Conservation (phyloP, 2,888 invertebrate species). For the Aporophyla nigra region DNA sequence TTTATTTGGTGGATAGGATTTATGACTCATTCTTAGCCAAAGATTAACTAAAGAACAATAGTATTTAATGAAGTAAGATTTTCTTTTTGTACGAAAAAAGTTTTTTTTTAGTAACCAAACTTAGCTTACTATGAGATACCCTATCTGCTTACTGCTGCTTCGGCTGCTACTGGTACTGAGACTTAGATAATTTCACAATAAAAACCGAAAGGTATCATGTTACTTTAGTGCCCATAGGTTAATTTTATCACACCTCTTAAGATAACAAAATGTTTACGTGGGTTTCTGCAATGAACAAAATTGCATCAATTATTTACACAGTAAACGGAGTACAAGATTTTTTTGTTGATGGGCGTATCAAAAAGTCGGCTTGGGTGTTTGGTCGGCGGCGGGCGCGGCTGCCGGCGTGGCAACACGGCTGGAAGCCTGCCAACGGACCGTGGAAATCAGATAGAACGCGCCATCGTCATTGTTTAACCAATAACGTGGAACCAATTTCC, state of each 20-base stretch:
- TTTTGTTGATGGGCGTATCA: constrained; percentile 63
- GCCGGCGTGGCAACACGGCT: constrained; percentile 80
- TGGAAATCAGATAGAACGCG: constrained; percentile 74
- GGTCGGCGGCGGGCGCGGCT: constrained; percentile 50
- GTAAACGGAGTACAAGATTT: constrained; percentile 51
- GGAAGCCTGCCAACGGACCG: constrained; percentile 83
- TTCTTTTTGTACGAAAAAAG: not conserved
- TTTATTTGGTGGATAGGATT: constrained; percentile 34
- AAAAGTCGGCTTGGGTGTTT: constrained; percentile 62
- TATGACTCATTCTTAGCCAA: constrained; percentile 15
- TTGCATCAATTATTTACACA: constrained; percentile 44
- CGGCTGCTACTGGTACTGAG: not conserved
- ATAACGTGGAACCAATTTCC: constrained; percentile 71
- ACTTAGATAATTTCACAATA: not conserved
- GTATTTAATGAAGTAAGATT: not conserved
- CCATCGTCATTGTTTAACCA: constrained; percentile 80
- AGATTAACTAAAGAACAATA: not conserved
- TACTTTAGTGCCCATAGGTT: constrained; percentile 6
- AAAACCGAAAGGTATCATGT: constrained; percentile 21
- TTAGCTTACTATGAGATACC: not conserved
- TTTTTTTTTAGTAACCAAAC: not conserved
- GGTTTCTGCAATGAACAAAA: constrained; percentile 7
- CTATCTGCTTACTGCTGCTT: not conserved
- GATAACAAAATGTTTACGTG: not conserved
- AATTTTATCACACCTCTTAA: constrained; percentile 11